Conservation (phyloP, 2,113 vertebrate genomes). For the Mustelus asterias region DNA sequence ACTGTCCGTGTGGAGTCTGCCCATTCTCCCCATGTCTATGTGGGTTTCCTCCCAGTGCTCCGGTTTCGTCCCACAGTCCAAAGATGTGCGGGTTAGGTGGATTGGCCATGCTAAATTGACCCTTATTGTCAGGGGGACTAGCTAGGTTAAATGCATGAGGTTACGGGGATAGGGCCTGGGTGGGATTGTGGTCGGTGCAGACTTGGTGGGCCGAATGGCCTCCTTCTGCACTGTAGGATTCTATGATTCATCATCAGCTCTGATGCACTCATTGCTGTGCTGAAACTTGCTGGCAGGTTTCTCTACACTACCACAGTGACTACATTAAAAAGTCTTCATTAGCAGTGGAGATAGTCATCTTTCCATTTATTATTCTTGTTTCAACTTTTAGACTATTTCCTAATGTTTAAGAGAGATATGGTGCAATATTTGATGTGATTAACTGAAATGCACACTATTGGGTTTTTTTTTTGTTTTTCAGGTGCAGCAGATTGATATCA, state of each 20-base stretch:
- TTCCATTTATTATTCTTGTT: not conserved
- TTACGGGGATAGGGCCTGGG: no score
- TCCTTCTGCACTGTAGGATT: no score
- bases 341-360: not conserved
- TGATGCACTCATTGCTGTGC: not conserved
- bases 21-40: no score
- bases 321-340: not conserved
- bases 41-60: no score
- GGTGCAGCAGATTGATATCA: constrained; percentile 53
- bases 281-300: not conserved
- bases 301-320: not conserved
- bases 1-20: no score
- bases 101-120: no score
- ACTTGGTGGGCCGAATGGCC: no score
- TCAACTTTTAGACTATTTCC: not conserved
- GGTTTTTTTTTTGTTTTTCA: not conserved
- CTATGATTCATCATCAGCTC: not conserved
- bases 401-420: not conserved
- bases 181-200: no score
- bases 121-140: no score
- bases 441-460: not conserved
- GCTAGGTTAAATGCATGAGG: no score
- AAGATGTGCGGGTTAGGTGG: no score
- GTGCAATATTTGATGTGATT: not conserved
- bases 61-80: no score